A percentile compares a stretch with the other conserved stretches of the same genome.
Conservation (phyloP, 2,113 vertebrate species). For the Caranx ignobilis region DNA sequence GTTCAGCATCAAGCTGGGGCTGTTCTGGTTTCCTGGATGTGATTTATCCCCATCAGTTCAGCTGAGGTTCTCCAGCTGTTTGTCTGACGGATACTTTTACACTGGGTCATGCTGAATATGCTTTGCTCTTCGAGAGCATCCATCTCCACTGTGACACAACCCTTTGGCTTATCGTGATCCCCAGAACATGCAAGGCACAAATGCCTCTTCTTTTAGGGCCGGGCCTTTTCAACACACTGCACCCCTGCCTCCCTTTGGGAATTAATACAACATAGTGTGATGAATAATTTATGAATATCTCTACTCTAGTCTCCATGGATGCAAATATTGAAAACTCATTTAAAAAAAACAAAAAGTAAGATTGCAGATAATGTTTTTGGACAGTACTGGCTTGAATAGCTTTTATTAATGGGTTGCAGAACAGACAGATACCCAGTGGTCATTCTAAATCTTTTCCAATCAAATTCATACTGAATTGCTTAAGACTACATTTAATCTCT, state of each 20-base stretch:
- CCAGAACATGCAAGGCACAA: constrained; percentile 37
- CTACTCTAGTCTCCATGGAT: background rate
- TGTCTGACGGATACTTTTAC: constrained; percentile 75
- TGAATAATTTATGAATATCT: background rate
- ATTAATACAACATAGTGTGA: background rate
- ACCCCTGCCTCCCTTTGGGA: background rate
- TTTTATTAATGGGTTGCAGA: background rate
- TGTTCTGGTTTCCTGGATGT: constrained; percentile 75
- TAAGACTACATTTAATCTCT: background rate
- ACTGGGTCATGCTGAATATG: constrained; percentile 70
- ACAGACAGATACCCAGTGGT: background rate
- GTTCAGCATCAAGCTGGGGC: constrained; percentile 74
- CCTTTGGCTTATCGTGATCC: constrained; percentile 59
- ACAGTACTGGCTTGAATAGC: background rate
- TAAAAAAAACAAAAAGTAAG: background rate
- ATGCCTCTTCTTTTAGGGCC: constrained; percentile 27
- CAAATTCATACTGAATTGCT: background rate
- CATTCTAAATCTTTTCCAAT: background rate
- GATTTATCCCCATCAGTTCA: constrained; percentile 76
- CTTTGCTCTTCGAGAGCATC: constrained; percentile 60
- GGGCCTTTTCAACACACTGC: background rate
- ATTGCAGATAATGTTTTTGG: background rate
- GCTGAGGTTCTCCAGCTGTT: constrained; percentile 80
- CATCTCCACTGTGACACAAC: constrained; percentile 55
- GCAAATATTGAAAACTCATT: background rate